A percentile compares a stretch with the other conserved stretches of the same genome.
These are phyloP conservation scores for Propithecus deckenii DNA, from an alignment of 2,797 vertebrate species.

Conservation along the genomic window DNA sequence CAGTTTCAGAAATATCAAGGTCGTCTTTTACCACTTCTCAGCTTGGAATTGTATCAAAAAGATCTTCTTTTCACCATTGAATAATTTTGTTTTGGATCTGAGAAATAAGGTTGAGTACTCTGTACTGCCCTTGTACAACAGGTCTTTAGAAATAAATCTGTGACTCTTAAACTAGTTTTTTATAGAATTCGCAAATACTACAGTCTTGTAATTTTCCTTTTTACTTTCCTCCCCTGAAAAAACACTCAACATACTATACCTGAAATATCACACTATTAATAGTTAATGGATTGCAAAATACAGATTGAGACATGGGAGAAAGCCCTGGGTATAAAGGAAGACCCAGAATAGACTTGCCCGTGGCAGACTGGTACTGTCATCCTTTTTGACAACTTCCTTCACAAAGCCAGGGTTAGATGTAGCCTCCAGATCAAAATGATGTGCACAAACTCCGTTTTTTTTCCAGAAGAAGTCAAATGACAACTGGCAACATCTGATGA, in stretches of 20 bases:
- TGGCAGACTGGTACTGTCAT: neutral
- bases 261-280: neutral
- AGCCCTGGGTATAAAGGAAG: neutral
- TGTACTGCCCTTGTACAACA: neutral
- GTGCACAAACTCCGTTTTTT: neutral
- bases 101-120: slow-evolving; percentile 12
- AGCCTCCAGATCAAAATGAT: neutral
- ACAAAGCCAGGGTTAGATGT: neutral
- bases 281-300: slow-evolving; percentile 5
- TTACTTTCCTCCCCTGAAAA: neutral
- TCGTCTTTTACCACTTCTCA: neutral
- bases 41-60: slow-evolving; percentile 9
- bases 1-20: neutral
- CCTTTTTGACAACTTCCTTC: slow-evolving; percentile 30
- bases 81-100: slow-evolving; percentile 18
- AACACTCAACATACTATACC: neutral
- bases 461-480: neutral
- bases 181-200: neutral
- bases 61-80: neutral
- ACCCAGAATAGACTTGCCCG: neutral
- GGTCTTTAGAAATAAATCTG: slow-evolving; percentile 3
- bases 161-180: neutral
- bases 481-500: neutral
- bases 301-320: neutral
- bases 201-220: slow-evolving; percentile 6